These are phyloP conservation scores for Athene noctua DNA, from an alignment of 2,113 vertebrate species.

Conservation along the genomic window DNA sequence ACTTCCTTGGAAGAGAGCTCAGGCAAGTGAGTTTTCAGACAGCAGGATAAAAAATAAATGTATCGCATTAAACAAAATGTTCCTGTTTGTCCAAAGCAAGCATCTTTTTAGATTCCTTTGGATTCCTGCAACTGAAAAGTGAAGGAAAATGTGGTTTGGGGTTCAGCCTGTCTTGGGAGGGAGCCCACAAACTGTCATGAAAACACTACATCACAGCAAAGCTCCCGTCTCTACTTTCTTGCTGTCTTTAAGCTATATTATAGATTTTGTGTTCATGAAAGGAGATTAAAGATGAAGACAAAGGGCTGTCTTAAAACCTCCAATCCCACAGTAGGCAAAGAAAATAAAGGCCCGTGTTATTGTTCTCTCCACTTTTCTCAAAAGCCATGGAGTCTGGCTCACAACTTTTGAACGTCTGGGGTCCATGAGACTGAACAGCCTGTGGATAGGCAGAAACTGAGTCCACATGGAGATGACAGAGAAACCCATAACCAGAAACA, in stretches of 20 bases:
- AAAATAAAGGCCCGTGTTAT: neutral
- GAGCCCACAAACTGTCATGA: neutral
- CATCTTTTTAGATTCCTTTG: neutral
- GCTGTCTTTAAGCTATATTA: neutral
- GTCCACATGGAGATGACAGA: neutral
- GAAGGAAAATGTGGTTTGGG: neutral
- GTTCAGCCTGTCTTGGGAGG: neutral
- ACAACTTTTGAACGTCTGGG: accelerated
- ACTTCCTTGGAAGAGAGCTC: neutral
- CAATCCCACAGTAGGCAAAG: neutral
- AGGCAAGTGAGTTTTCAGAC: constrained; percentile 30
- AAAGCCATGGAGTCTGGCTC: neutral
- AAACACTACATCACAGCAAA: neutral
- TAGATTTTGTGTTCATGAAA: neutral
- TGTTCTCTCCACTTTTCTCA: neutral
- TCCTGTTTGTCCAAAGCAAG: constrained; percentile 23
- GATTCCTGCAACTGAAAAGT: neutral
- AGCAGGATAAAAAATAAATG: neutral
- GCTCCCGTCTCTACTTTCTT: neutral
- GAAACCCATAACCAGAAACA: neutral
- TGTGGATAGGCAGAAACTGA: neutral
- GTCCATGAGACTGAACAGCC: neutral
- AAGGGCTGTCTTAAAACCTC: neutral
- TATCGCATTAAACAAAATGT: neutral
- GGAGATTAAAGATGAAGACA: neutral